These are phyloP conservation scores for Lepus europaeus DNA, from an alignment of 2,113 vertebrate genomes.

Conservation along the genomic window DNA sequence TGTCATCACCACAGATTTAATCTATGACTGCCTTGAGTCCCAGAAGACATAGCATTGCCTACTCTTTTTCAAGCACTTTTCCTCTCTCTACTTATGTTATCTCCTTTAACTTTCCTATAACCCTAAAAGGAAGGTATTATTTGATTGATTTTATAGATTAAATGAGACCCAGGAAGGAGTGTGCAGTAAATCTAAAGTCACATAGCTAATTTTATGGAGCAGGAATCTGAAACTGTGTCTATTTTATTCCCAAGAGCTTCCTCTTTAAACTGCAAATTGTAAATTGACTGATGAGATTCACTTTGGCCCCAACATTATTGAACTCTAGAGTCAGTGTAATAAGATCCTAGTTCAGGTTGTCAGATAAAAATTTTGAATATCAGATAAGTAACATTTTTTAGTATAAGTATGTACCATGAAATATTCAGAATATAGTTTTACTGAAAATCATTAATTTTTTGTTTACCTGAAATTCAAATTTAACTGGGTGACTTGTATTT, in stretches of 20 bases:
- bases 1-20: not conserved
- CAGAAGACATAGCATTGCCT: not conserved
- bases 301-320: not conserved
- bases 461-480: slow-evolving; percentile 36
- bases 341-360: not conserved
- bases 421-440: not conserved
- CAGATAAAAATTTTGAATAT: slow-evolving; percentile 47
- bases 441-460: not conserved
- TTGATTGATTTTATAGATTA: slow-evolving; percentile 26
- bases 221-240: slow-evolving; percentile 15
- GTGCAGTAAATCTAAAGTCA: not conserved
- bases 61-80: not conserved
- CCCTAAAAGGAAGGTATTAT: not conserved
- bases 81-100: not conserved
- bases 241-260: not conserved
- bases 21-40: not conserved
- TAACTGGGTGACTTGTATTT: not conserved
- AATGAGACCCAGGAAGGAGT: not conserved
- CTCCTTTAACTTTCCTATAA: not conserved
- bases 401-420: not conserved
- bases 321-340: not conserved
- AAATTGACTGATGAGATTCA: not conserved
- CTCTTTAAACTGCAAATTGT: not conserved
- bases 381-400: not conserved
- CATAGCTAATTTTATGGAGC: not conserved